Conservation (phyloP, 1,140 invertebrate species). For the Diachasma alloeum region DNA sequence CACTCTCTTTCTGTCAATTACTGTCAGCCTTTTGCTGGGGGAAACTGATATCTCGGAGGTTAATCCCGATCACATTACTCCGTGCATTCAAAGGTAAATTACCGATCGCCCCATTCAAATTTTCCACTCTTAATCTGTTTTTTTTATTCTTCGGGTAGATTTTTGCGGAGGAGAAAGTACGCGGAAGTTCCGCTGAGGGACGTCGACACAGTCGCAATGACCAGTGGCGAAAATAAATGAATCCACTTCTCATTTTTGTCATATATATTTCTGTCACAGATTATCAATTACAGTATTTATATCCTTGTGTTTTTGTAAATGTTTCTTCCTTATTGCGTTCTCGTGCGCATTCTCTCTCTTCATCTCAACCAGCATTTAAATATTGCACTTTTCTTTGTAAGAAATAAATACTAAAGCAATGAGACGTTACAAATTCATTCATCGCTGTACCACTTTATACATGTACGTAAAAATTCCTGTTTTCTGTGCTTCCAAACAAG, state of each 20-base stretch:
- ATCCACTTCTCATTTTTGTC: neutral
- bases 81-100: conserved; percentile 43
- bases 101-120: neutral
- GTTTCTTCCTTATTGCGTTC: neutral
- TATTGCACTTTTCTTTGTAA: neutral
- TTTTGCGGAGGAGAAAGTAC: conserved; percentile 33
- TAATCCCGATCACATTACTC: conserved; percentile 46
- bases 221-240: neutral
- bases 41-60: conserved; percentile 38
- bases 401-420: neutral
- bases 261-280: neutral
- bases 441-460: too few relatives aligned
- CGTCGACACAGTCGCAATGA: neutral
- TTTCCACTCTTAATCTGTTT: neutral
- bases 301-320: neutral
- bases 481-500: too few relatives aligned
- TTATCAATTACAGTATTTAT: neutral
- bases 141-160: conserved; percentile 13
- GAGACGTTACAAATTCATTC: too few relatives aligned
- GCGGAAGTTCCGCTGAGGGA: conserved; percentile 26
- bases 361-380: neutral
- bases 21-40: conserved; percentile 63
- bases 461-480: too few relatives aligned
- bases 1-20: conserved; percentile 56
- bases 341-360: neutral